phyloP scores from a whole-genome alignment of 2,113 vertebrate genomes.

The Leptosomus discolor region DNA sequence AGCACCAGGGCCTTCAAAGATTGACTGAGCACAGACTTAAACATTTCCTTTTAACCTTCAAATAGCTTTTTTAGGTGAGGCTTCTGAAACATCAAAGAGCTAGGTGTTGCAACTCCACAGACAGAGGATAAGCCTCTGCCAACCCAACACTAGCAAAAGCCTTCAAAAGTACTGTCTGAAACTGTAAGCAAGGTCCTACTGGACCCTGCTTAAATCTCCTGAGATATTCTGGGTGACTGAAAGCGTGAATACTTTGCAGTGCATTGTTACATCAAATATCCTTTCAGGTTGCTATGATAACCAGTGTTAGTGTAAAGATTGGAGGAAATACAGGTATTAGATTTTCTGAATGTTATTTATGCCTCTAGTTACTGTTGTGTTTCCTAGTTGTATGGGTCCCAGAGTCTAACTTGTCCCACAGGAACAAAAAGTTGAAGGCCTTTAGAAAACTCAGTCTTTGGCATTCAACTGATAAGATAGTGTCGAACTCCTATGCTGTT shows the following conservation, averaged over 20 bases:
- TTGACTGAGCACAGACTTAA: neutral
- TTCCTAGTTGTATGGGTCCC: neutral
- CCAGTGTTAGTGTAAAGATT: neutral
- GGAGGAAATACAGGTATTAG: neutral
- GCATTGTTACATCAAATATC: neutral
- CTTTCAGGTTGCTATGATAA: neutral
- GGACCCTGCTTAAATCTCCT: neutral
- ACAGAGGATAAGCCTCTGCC: neutral
- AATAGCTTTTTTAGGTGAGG: neutral
- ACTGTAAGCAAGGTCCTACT: neutral
- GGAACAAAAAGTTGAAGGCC: neutral
- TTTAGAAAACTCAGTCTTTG: neutral
- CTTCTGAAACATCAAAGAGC: neutral
- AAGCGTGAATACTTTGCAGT: neutral
- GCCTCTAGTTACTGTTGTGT: neutral
- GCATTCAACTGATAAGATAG: neutral
- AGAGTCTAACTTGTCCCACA: neutral
- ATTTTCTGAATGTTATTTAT: neutral
- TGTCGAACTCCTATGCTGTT: neutral
- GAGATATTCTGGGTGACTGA: neutral
- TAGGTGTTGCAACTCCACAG: neutral
- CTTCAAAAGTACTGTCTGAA: neutral
- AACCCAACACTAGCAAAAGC: neutral
- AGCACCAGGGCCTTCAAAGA: neutral
- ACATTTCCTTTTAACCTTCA: neutral